Evolutionary conservation across 30 jellyfish, hydroid and myxozoan genomes (phyloP).

Genomic region (Cassiopea andromeda): DNA sequence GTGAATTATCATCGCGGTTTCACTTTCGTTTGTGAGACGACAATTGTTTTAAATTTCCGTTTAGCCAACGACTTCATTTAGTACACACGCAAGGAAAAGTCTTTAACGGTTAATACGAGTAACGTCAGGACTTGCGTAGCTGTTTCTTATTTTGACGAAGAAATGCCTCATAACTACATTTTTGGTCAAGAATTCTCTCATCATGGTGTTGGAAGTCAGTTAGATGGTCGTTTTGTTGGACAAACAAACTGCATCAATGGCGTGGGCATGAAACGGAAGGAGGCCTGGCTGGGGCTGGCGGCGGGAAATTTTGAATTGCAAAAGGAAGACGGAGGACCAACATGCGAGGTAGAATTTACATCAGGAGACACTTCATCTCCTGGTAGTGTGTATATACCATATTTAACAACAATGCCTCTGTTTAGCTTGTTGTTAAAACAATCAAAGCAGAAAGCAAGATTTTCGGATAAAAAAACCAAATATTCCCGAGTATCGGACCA

Average conservation of each 20-base stretch:
- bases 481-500: too few relatives aligned
- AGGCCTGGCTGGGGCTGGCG: conserved; percentile 8
- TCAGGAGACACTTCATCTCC: too few relatives aligned
- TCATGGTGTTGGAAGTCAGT: conserved; percentile 27
- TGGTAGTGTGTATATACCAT: too few relatives aligned
- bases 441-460: too few relatives aligned
- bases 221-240: conserved; percentile 33
- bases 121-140: not conserved
- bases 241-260: not conserved
- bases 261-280: conserved; percentile 51
- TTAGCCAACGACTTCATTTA: not conserved
- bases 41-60: not conserved
- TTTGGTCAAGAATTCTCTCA: conserved; percentile 19
- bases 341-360: not conserved
- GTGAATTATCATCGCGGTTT: not conserved
- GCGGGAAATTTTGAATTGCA: conserved; percentile 62
- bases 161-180: conserved; percentile 36
- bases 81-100: not conserved
- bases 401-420: too few relatives aligned
- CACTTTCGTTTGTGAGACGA: not conserved
- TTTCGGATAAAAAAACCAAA: too few relatives aligned
- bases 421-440: too few relatives aligned
- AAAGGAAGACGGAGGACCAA: not conserved
- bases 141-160: not conserved
- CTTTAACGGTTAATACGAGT: not conserved